These are phyloP conservation scores for Ageneiosus marmoratus DNA, from an alignment of 2,113 vertebrate species.

Conservation along the genomic window DNA sequence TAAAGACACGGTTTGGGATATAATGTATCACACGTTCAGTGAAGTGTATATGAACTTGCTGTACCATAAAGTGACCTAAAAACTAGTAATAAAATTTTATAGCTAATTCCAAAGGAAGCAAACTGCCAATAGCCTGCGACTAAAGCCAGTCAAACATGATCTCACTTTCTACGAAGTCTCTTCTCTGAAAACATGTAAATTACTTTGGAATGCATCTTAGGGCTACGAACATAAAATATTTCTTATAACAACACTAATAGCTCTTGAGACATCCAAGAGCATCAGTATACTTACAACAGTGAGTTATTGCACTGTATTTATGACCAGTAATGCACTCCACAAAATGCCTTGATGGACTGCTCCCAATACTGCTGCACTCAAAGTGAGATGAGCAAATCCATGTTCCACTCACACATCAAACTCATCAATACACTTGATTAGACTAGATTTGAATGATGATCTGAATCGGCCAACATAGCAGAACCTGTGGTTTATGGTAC, in stretches of 20 bases:
- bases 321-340: neutral
- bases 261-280: neutral
- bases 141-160: neutral
- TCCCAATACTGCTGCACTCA: too few relatives aligned
- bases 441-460: slow-evolving; percentile 7
- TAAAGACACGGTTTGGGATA: neutral
- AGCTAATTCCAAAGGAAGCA: neutral
- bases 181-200: neutral
- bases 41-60: neutral
- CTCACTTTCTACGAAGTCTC: neutral
- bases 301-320: neutral
- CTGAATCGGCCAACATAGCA: neutral
- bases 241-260: neutral
- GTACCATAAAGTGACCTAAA: neutral
- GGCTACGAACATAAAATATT: neutral
- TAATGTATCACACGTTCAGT: neutral
- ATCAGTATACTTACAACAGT: too few relatives aligned
- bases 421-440: slow-evolving; percentile 10
- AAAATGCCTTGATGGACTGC: slow-evolving; percentile 4
- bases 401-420: neutral
- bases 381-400: slow-evolving; percentile 1
- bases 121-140: neutral
- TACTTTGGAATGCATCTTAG: too few relatives aligned
- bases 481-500: neutral
- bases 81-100: neutral